Percentiles rank a stretch among this genome's conserved stretches.
These are phyloP conservation scores for Ephydatia muelleri DNA, from an alignment of 37 sponge, comb jelly and placozoan species.

Conservation along the genomic window DNA sequence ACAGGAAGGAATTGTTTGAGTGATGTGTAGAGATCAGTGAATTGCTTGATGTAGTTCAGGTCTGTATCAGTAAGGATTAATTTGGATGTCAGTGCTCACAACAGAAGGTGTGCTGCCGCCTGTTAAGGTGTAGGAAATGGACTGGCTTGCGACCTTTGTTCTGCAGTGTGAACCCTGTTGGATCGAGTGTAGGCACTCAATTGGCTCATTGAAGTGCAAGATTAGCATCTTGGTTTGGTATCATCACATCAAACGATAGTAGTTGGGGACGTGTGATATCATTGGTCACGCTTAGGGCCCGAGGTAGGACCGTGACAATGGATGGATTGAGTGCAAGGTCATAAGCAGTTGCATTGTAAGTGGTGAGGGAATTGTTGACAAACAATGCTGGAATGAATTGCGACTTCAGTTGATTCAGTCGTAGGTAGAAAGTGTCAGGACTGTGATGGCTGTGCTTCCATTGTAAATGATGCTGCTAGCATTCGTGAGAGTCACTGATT, in stretches of 20 bases:
- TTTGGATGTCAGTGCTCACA: conserved; percentile 47
- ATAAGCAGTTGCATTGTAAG: conserved; percentile 33
- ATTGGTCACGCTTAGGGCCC: conserved; percentile 16
- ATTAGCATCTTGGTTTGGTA: conserved; percentile 71
- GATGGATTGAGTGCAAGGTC: conserved; percentile 88
- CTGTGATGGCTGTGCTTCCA: conserved; percentile 17
- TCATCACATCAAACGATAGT: conserved; percentile 62
- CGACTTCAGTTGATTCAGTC: conserved; percentile 78
- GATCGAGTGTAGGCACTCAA: conserved; percentile 59
- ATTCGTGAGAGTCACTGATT: conserved; percentile 51
- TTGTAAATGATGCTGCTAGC: conserved; percentile 51
- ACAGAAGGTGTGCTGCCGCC: conserved; percentile 61
- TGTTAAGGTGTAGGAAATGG: conserved; percentile 37
- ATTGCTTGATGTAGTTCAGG: conserved; percentile 71
- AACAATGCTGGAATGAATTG: conserved; percentile 51
- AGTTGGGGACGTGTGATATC: conserved; percentile 74
- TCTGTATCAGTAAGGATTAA: conserved; percentile 55
- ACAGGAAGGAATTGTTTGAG: conserved; percentile 58
- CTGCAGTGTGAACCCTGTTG: conserved; percentile 73
- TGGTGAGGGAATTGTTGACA: conserved; percentile 65
- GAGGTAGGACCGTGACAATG: background rate
- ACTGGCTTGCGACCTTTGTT: conserved; percentile 60
- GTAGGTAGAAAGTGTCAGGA: conserved; percentile 29
- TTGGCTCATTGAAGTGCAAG: conserved; percentile 75
- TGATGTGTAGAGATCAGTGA: conserved; percentile 65